These are phyloP conservation scores for Gymnoscopelus microlampas DNA, from an alignment of 2,797 vertebrate species.

Conservation along the genomic window DNA sequence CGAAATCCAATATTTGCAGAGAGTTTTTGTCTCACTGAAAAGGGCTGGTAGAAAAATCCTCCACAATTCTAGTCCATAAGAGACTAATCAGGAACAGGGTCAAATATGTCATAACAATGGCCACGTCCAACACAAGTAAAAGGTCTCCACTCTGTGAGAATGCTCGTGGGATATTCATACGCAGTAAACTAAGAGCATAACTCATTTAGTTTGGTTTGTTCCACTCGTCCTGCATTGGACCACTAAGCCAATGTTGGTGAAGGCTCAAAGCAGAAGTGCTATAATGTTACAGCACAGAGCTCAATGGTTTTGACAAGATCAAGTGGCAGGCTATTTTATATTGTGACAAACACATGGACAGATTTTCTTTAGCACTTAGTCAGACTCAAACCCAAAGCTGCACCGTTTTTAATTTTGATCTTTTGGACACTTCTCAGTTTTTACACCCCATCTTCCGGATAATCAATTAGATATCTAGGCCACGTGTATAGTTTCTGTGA, in stretches of 20 bases:
- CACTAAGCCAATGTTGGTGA: conserved; percentile 46
- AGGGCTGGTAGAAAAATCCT: conserved; percentile 33
- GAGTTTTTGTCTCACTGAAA: conserved; percentile 37
- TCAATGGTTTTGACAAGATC: conserved; percentile 58
- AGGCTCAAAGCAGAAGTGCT: conserved; percentile 55
- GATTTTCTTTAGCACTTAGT: conserved; percentile 39
- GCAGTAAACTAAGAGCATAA: conserved; percentile 66
- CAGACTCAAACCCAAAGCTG: conserved; percentile 30
- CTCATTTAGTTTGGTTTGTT: conserved; percentile 66
- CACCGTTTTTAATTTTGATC: too few species aligned
- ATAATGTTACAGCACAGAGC: conserved; percentile 59
- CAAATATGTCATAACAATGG: conserved; percentile 74
- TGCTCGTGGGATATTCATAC: conserved; percentile 60
- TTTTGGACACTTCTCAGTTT: too few species aligned
- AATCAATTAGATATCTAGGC: too few species aligned
- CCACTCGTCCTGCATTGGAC: conserved; percentile 57
- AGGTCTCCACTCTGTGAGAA: conserved; percentile 59
- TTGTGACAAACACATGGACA: conserved; percentile 52
- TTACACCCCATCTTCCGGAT: too few species aligned
- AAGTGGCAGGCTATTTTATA: conserved; percentile 49
- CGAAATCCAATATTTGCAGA: conserved; percentile 57
- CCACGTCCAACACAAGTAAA: conserved; percentile 73
- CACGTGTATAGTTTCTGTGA: not conserved
- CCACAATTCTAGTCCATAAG: conserved; percentile 63
- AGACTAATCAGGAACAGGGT: conserved; percentile 74